A percentile compares a stretch with the other conserved stretches of the same genome.
These are phyloP conservation scores for Apostichopus japonicus DNA, from an alignment of 35 echinoderm and acorn worm species.

Conservation along the genomic window DNA sequence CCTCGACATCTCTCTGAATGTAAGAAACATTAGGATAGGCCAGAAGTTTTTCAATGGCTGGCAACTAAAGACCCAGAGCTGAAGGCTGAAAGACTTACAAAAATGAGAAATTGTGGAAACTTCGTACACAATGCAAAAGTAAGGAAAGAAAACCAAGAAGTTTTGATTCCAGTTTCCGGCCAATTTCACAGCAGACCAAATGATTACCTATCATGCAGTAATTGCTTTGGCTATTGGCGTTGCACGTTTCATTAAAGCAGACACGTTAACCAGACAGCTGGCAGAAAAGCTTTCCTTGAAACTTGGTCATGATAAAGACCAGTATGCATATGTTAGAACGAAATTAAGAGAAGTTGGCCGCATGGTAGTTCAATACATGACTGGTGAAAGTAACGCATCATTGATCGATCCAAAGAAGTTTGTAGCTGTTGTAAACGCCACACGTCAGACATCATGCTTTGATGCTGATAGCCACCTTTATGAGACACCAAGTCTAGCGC, in stretches of 20 bases:
- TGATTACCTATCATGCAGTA: slow-evolving; percentile 78
- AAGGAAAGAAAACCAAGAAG: slow-evolving; percentile 49
- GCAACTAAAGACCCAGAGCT: slow-evolving; percentile 64
- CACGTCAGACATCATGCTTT: slow-evolving; percentile 62
- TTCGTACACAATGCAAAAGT: slow-evolving; percentile 72
- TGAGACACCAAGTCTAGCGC: slow-evolving; percentile 69
- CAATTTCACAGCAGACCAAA: slow-evolving; percentile 67
- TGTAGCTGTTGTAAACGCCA: slow-evolving; percentile 66
- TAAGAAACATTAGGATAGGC: slow-evolving; percentile 61
- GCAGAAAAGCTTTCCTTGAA: slow-evolving; percentile 77
- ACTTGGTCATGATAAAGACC: slow-evolving; percentile 77
- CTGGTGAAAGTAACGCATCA: slow-evolving; percentile 54
- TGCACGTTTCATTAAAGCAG: slow-evolving; percentile 65
- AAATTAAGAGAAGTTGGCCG: slow-evolving; percentile 72
- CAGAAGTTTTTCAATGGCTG: slow-evolving; percentile 62
- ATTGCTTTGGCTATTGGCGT: slow-evolving; percentile 77
- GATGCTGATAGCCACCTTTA: slow-evolving; percentile 73
- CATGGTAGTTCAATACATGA: slow-evolving; percentile 57
- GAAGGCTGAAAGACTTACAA: slow-evolving; percentile 69
- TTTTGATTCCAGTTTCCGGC: slow-evolving; percentile 77
- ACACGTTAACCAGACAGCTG: slow-evolving; percentile 49
- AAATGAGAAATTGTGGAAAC: slow-evolving; percentile 79
- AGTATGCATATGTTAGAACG: slow-evolving; percentile 65
- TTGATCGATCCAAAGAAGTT: slow-evolving; percentile 76
- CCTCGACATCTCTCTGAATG: slow-evolving; percentile 57